Evolutionary conservation across 2,797 vertebrate genomes (phyloP).

Genomic region (Enteromius radiatus): DNA sequence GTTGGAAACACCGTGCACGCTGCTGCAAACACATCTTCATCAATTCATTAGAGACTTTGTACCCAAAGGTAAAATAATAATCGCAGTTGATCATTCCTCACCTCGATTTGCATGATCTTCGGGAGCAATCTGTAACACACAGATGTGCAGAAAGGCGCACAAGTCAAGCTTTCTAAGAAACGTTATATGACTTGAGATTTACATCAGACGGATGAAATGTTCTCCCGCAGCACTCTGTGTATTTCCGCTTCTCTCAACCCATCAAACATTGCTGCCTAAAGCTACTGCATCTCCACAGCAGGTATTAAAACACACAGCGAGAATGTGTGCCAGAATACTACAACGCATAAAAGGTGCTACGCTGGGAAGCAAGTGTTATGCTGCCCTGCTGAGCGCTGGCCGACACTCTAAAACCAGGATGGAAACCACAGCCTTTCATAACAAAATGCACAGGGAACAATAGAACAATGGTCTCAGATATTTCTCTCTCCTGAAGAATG

Average conservation of each 20-base stretch:
- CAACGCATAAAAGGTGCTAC: constrained; percentile 16
- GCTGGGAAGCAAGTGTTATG: constrained; percentile 15
- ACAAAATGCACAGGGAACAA: constrained; percentile 15
- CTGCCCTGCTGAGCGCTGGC: constrained; percentile 16
- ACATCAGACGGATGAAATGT: constrained; percentile 23
- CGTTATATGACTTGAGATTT: constrained; percentile 24
- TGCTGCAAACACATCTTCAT: constrained; percentile 27
- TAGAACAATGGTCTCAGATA: background rate
- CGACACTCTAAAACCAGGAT: constrained; percentile 29
- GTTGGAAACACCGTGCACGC: background rate
- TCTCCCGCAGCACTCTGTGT: constrained; percentile 29
- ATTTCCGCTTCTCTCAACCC: constrained; percentile 32
- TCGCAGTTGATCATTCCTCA: background rate
- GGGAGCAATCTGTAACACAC: constrained; percentile 17
- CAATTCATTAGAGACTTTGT: constrained; percentile 16
- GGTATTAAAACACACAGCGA: constrained; percentile 32
- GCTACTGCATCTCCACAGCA: constrained; percentile 39
- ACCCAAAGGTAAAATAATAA: constrained; percentile 26
- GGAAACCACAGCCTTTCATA: background rate
- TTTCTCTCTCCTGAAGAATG: constrained; percentile 9
- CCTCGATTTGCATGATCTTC: constrained; percentile 5
- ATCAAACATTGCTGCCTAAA: constrained; percentile 30
- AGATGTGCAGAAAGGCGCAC: background rate
- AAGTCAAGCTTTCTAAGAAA: constrained; percentile 44
- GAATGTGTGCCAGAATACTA: constrained; percentile 10